Evolutionary conservation across 2,888 invertebrate species (phyloP), one percentile per base, ranked within the genome.

Genomic region (Lymantria monacha): DNA sequence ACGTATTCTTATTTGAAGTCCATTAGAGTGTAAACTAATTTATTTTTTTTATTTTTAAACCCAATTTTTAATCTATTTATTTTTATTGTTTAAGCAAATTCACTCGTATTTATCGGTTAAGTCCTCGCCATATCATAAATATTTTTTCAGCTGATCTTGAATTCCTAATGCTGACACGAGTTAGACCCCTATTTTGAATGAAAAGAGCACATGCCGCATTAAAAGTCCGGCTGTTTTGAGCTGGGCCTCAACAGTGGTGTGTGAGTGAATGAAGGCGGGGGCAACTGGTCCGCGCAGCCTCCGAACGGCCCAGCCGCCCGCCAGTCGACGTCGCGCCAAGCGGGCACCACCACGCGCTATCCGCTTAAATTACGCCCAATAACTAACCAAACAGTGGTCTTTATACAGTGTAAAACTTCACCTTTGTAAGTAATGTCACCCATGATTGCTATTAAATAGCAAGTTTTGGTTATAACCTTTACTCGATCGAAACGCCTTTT

Each of bases 211-310:
- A 85, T 83, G 85, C 85, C 85, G 84, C 86, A 83, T 85, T 84
- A 81, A 79, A 81, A 86, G 83, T 87, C 84, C 81, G 82, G 77
- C 84, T 81, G 85, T 86, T 84, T 80, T 74, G 79, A 80, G 83
- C 83, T 79, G 80, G 81, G 86, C 81, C 79, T 81, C 74, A 73
- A 72, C 70, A 77, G 76, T 75, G 82, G 81, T 74, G 57, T 53
- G 57, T 50, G 79, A 81, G 82, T 87, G 89, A 89, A 89, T 87
- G 89, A 84, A 84, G 86, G 87, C 82, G 84, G 86, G 87, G 86
- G 85, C 69, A 80, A 70, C 63, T 64, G 66, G 67, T 68, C 72
- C 81, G 90, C 90, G 90, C 90, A 90, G 89, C 87, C 88, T 88
- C 90, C 81, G 83, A 76, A 62, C 80, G 77, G 70, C 74, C 80